These are phyloP conservation scores for Prunella strophiata DNA, from an alignment of 2,797 vertebrate genomes.

Conservation along the genomic window DNA sequence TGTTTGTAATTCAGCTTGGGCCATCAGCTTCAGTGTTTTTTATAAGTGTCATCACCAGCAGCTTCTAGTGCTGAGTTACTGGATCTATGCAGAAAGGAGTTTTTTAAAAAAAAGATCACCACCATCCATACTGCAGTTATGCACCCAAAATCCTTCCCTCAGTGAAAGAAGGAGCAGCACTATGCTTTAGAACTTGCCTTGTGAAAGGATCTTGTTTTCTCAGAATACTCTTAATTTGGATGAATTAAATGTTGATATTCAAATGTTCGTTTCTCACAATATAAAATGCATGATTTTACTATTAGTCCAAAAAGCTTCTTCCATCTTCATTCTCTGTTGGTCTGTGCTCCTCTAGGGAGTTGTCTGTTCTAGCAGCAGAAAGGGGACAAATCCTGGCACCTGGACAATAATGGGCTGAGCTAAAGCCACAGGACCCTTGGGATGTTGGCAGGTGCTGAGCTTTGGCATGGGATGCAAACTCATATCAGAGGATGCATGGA, in stretches of 20 bases:
- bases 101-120: neutral
- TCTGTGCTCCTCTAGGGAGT: neutral
- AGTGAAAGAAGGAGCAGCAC: neutral
- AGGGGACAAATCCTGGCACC: neutral
- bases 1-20: neutral
- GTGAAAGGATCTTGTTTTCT: neutral
- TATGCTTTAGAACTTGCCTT: neutral
- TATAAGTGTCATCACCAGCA: neutral
- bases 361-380: neutral
- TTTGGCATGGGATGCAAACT: neutral
- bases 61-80: neutral
- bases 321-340: neutral
- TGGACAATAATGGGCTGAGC: neutral
- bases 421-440: neutral
- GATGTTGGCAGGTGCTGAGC: neutral
- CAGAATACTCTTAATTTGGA: neutral
- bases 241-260: neutral
- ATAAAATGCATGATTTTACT: neutral
- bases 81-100: neutral
- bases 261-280: neutral
- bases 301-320: neutral
- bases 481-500: fast-evolving
- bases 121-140: neutral
- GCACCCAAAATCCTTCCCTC: neutral
- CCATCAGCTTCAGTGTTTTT: neutral